These are phyloP conservation scores for Pilophorus perplexus DNA, from an alignment of 2,888 invertebrate genomes.

Conservation along the genomic window DNA sequence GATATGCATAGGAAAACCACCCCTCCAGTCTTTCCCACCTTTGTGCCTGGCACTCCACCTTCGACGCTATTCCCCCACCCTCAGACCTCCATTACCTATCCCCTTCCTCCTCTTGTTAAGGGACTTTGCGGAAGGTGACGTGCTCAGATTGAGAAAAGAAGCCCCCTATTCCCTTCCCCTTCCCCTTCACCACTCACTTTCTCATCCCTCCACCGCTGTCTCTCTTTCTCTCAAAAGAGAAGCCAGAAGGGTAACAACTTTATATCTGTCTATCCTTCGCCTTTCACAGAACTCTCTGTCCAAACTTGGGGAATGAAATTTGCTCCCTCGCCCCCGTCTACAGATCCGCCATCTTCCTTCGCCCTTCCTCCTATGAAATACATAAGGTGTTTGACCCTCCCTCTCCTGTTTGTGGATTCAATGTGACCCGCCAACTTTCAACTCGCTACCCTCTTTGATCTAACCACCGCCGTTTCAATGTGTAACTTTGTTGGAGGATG, in stretches of 20 bases:
- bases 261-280: slow-evolving; percentile 35
- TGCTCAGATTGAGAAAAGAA: slow-evolving; percentile 40
- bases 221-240: slow-evolving; percentile 22
- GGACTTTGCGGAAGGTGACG: slow-evolving; percentile 37
- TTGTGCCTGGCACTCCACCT: neutral
- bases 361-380: slow-evolving; percentile 38
- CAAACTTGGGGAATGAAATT: slow-evolving; percentile 43
- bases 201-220: slow-evolving; percentile 9
- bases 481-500: slow-evolving; percentile 26
- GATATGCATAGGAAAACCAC: slow-evolving; percentile 36
- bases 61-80: neutral
- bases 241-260: slow-evolving; percentile 36
- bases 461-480: slow-evolving; percentile 21
- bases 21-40: slow-evolving; percentile 17
- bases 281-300: slow-evolving; percentile 25
- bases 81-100: neutral
- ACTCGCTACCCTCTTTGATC: slow-evolving; percentile 26
- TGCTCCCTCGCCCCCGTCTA: slow-evolving; percentile 18
- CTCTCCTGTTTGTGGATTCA: slow-evolving; percentile 39
- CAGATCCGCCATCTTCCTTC: neutral
- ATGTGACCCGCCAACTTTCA: slow-evolving; percentile 35
- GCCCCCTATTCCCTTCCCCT: too few species aligned
- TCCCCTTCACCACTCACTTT: neutral
- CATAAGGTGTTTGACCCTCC: slow-evolving; percentile 43
- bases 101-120: slow-evolving; percentile 33